These are phyloP conservation scores for Melanerpes formicivorus DNA, from an alignment of 2,113 vertebrate species.

Conservation along the genomic window DNA sequence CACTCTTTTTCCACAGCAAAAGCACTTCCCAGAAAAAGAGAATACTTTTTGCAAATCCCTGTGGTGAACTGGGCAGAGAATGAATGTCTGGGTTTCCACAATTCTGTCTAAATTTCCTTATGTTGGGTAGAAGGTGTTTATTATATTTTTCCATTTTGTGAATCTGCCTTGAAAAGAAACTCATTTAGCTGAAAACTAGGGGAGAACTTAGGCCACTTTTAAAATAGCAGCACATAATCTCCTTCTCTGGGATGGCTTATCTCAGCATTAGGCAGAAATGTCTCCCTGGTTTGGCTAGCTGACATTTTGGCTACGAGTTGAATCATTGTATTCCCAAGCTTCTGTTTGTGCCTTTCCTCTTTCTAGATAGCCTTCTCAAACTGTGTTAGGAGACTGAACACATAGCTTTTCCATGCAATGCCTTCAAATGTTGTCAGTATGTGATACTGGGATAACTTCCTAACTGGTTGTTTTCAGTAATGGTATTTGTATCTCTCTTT, in stretches of 20 bases:
- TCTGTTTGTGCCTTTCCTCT: neutral
- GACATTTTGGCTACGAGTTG: neutral
- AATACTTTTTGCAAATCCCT: neutral
- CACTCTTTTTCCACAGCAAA: neutral
- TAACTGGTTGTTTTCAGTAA: neutral
- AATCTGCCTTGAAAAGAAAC: neutral
- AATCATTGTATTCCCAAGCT: neutral
- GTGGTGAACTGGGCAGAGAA: neutral
- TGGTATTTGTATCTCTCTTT: neutral
- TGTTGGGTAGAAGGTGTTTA: neutral
- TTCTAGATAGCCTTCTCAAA: neutral
- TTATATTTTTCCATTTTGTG: neutral
- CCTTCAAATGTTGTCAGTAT: neutral
- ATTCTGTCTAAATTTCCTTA: neutral
- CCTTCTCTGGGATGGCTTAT: neutral
- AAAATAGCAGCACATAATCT: neutral
- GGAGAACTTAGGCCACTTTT: neutral
- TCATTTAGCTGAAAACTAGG: neutral
- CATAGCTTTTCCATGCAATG: neutral
- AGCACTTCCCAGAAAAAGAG: neutral
- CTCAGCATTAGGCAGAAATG: neutral
- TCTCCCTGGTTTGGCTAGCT: neutral
- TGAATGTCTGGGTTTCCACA: neutral
- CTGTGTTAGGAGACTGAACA: neutral
- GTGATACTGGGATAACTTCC: neutral